Evolutionary conservation across 2,797 vertebrate species (phyloP).

Genomic region (Protosalanx chinensis): DNA sequence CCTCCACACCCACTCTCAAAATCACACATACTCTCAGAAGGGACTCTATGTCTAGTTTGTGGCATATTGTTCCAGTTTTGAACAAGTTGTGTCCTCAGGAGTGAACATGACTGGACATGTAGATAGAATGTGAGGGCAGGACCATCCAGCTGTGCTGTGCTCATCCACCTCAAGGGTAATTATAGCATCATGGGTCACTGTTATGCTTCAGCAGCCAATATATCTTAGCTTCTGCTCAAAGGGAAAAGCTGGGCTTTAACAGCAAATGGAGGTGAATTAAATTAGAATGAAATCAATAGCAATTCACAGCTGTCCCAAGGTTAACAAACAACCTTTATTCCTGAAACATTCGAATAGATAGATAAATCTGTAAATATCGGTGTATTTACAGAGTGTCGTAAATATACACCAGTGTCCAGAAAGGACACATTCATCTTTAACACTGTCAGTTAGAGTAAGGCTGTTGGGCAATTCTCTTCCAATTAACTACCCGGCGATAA

Average conservation of each 20-base stretch:
- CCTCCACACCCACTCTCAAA: no score
- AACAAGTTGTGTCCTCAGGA: no score
- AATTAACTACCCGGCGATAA: conserved; percentile 66
- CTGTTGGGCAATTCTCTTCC: conserved; percentile 55
- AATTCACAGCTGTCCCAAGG: conserved; percentile 64
- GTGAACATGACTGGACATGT: no score
- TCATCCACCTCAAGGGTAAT: no score
- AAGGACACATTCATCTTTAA: conserved; percentile 63
- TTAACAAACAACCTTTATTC: conserved; percentile 62
- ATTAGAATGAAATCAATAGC: conserved; percentile 74
- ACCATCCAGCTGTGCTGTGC: no score
- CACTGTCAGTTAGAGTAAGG: conserved; percentile 55
- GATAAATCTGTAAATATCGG: conserved; percentile 74
- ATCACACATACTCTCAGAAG: no score
- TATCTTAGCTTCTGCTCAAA: no score
- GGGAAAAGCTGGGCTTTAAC: conserved; percentile 9
- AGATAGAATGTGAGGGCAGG: no score
- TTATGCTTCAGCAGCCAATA: no score
- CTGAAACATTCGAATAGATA: conserved; percentile 52
- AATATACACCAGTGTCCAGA: conserved; percentile 69
- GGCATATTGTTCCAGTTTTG: no score
- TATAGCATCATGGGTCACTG: no score
- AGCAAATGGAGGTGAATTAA: conserved; percentile 51
- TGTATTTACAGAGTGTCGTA: conserved; percentile 63
- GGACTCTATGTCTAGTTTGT: no score